Evolutionary conservation across 2,888 invertebrate genomes (phyloP).

Genomic region (Nomada flava): DNA sequence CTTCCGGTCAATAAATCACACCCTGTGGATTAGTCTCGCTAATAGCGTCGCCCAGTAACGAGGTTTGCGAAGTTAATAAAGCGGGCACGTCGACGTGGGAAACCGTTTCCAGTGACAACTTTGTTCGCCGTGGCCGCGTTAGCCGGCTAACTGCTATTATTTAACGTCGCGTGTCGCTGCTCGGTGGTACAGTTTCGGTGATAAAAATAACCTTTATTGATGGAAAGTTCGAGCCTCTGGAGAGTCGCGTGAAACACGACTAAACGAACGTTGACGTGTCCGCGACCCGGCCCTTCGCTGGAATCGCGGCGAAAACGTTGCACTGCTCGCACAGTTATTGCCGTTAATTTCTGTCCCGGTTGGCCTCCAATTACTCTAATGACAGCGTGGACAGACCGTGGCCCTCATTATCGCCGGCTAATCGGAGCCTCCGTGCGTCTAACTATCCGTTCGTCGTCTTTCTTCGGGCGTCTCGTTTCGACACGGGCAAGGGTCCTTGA

Average conservation of each 20-base stretch:
- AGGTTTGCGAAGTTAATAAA: constrained; percentile 45
- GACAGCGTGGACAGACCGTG: constrained; percentile 12
- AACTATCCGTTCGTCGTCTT: constrained; percentile 15
- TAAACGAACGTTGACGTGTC: constrained; percentile 20
- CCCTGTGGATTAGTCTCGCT: constrained; percentile 33
- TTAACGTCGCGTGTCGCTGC: constrained; percentile 37
- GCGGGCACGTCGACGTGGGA: constrained; percentile 30
- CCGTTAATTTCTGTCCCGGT: constrained; percentile 33
- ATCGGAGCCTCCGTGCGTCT: background rate
- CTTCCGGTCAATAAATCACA: constrained; percentile 65
- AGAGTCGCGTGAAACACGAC: constrained; percentile 38
- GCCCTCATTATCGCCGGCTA: constrained; percentile 21
- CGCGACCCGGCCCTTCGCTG: background rate
- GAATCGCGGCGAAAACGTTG: background rate
- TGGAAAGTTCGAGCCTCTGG: constrained; percentile 30
- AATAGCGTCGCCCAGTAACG: constrained; percentile 38
- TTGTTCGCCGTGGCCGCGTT: constrained; percentile 14
- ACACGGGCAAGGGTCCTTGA: background rate
- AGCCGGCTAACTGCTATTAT: constrained; percentile 29
- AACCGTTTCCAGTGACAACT: constrained; percentile 40
- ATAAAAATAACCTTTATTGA: constrained; percentile 53
- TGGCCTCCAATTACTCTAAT: constrained; percentile 47
- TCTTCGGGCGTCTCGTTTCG: background rate
- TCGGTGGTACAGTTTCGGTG: constrained; percentile 32
- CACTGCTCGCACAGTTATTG: constrained; percentile 12